phyloP scores from a whole-genome alignment of 2,113 vertebrate genomes.

The Alosa alosa region DNA sequence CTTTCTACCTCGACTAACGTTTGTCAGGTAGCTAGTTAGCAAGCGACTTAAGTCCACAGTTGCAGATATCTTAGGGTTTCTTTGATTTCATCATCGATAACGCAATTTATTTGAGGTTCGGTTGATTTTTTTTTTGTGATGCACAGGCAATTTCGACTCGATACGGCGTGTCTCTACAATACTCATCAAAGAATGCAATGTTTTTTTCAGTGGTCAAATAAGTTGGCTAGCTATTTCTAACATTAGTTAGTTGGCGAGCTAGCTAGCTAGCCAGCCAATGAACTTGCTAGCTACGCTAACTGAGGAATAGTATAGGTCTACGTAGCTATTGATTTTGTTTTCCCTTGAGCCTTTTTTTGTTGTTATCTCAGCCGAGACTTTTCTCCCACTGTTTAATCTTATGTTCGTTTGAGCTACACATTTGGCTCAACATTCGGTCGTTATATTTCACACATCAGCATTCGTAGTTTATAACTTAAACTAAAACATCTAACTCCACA shows the following conservation, averaged over 20 bases:
- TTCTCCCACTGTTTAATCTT: neutral
- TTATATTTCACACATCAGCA: neutral
- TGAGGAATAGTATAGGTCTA: conserved; percentile 14
- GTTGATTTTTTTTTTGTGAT: neutral
- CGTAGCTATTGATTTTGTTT: conserved; percentile 18
- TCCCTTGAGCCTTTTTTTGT: neutral
- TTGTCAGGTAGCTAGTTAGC: conserved; percentile 17
- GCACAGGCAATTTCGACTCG: neutral
- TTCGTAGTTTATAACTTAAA: neutral
- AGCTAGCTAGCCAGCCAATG: conserved; percentile 32
- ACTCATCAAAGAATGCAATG: conserved; percentile 7
- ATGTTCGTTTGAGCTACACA: neutral
- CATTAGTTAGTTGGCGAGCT: conserved; percentile 27
- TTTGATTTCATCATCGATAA: neutral
- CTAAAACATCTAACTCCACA: neutral
- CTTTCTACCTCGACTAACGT: conserved; percentile 15
- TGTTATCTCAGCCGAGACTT: neutral
- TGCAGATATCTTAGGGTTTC: neutral
- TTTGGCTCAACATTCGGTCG: neutral
- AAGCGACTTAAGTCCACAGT: neutral
- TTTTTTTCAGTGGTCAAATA: conserved; percentile 31
- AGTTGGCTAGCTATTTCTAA: conserved; percentile 32
- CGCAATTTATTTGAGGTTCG: neutral
- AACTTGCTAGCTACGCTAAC: conserved; percentile 29
- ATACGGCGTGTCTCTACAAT: neutral